Base-by-base conservation (phyloP, 2,888 invertebrate genomes). In the Drosophila nr. medialis region DNA sequence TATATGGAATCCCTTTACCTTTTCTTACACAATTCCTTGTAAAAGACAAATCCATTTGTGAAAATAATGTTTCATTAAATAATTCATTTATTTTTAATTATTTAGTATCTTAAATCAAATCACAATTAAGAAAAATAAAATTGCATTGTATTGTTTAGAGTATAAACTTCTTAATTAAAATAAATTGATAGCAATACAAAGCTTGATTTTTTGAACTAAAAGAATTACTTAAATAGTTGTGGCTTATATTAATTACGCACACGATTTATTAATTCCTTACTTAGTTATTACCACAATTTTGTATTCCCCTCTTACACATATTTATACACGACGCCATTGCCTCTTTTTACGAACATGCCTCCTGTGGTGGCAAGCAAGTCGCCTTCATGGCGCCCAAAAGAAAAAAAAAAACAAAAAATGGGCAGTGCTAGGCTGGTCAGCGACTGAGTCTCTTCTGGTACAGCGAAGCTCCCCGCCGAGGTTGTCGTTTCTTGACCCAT, bases 401-500 rank as follows among this genome's bases (percentile, higher is more conserved):
- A 2, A 34, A 4, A 58, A 27, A 56, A 34, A 13, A 13, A 78
- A 81, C 1, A 78, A 79, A 81, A 86, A 82, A 78, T 78, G 85
- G 89, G 85, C 71, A 76, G 80, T 78, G 76, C 77, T 77, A 78
- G 69, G 62, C 72, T 62, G 67, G 42, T 32, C 50, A 24, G 54
- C 38, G 80, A 79, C 80, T 76, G 65, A 66, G 78, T 66, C 68
- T 70, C 58, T 51, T 36, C 40, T 34, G 27, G 58, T 63, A 51
- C 36, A 42, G 21, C 38, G 24, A 29, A 32, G 24, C 32, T 24
- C 32, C 11, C 48, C 59, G 62, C 34, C 13, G 36, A 38, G 62
- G 51, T 65, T 61, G 70, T 55, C 72, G 80, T 78, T 72, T 76
- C 72, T 72, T 78, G 80, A 78, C 78, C 80, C 80, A 80, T 76